Evolutionary conservation across 2,797 vertebrate species (phyloP), one percentile per base, ranked within the genome.

Genomic region (Rhynchotus rufescens): DNA sequence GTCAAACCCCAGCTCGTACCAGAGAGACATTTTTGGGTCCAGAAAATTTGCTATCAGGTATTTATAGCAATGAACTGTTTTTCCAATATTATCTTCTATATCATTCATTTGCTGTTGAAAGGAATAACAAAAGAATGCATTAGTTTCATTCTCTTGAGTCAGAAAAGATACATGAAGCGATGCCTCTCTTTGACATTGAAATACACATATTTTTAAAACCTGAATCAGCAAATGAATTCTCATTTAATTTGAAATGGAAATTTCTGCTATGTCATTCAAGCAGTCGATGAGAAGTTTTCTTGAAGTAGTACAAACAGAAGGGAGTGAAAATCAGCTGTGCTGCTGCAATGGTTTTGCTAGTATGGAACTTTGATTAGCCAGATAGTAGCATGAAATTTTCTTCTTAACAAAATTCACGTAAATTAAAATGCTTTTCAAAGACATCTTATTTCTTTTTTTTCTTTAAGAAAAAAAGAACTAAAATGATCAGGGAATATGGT

Each of bases 221-320:
- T 45, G 80, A 92, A 89, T 87, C 78, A 84, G 75, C 59, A 87
- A 89, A 74, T 66, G 2, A 88, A 8, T 77, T 64, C 51, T 34
- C 11, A 67, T 80, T 68, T 6, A 79, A 92, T 93, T 92, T 90
- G 75, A 94, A 88, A 96, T 89, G 80, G 75, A 92, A 93, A 90
- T 89, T 92, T 92, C 74, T 93, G 92, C 93, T 92, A n/a, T 59
- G 54, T 94, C 86, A 92, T 84, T 84, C 38, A 80, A 52, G 40
- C 59, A 51, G 89, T 87, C 72, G 1, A 90, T 94, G 79, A 45
- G n/a, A 83, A 84, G 11, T 34, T 84, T 68, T 56, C 25, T 67
- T 77, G 67, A 84, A 83, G 8, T 51, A 75, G 64, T 28, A 74
- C 5, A 56, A 75, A 44, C 56, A 12, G 45, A 54, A 88, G 34